Conservation (phyloP, 2,797 vertebrate genomes). For the Cryptoblepharus egeriae region DNA sequence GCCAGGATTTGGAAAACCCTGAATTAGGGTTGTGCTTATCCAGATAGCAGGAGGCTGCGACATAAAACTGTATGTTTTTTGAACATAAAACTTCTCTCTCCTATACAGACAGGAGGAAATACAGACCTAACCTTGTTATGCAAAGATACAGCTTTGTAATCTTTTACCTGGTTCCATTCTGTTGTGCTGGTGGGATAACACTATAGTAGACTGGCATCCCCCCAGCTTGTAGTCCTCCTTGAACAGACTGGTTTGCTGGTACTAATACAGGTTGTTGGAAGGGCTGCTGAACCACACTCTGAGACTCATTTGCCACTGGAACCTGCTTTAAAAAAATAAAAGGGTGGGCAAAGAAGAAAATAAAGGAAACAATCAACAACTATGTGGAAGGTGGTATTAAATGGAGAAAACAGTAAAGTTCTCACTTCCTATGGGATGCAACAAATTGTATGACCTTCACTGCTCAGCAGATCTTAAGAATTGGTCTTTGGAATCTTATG, state of each 20-base stretch:
- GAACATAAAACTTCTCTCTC: background rate
- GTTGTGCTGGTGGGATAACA: conserved; percentile 92
- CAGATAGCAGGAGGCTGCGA: background rate
- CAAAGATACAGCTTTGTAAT: background rate
- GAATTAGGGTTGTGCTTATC: conserved; percentile 15
- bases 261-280: conserved; percentile 97
- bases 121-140: no score
- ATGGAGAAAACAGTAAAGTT: background rate
- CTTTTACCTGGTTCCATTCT: conserved; percentile 92
- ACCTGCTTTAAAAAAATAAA: conserved; percentile 78
- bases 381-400: background rate
- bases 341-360: background rate
- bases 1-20: no score
- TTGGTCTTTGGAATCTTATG: background rate
- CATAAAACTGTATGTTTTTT: no score
- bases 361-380: background rate
- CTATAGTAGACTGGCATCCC: conserved; percentile 95
- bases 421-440: background rate
- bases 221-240: conserved; percentile 86
- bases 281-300: conserved; percentile 92
- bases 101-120: background rate
- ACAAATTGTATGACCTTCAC: background rate
- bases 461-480: background rate
- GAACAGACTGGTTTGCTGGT: conserved; percentile 94
- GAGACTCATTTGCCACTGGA: conserved; percentile 91